Evolutionary conservation across 23 tunicate genomes (phyloP).

Genomic region (Phallusia fumigata): DNA sequence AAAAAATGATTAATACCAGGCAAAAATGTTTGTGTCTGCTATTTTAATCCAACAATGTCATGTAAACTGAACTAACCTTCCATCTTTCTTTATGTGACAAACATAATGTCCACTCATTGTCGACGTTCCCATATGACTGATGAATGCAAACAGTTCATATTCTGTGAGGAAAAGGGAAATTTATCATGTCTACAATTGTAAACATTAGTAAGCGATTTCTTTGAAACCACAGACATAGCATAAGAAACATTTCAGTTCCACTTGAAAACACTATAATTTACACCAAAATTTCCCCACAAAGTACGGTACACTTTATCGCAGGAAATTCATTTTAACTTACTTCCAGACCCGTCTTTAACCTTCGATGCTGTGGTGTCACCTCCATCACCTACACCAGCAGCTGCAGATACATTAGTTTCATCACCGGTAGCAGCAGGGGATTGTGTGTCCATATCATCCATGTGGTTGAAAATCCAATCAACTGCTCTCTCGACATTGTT

Average conservation of each 20-base stretch:
- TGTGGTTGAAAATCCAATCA: constrained; percentile 96
- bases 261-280: too few relatives aligned
- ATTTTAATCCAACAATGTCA: too few relatives aligned
- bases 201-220: too few relatives aligned
- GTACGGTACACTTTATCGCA: too few relatives aligned
- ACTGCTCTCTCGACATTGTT: constrained; percentile 89
- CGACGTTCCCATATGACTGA: constrained; percentile 96
- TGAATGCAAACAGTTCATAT: constrained; percentile 92
- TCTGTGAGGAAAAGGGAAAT: constrained; percentile 6
- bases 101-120: constrained; percentile 99
- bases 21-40: too few relatives aligned
- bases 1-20: too few relatives aligned
- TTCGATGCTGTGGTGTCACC: neutral
- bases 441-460: constrained; percentile 57
- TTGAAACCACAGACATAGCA: too few relatives aligned
- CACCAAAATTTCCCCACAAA: too few relatives aligned
- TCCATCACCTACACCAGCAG: constrained; percentile 64
- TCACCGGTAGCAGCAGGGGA: neutral
- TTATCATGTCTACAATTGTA: too few relatives aligned
- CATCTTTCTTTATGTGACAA: constrained; percentile 88
- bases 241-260: too few relatives aligned
- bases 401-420: constrained; percentile 1
- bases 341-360: constrained; percentile 47
- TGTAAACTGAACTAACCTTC: constrained; percentile 53
- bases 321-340: constrained; percentile 13